These are phyloP conservation scores for Misgurnus mizolepis DNA, from an alignment of 2,113 vertebrate species.

Conservation along the genomic window DNA sequence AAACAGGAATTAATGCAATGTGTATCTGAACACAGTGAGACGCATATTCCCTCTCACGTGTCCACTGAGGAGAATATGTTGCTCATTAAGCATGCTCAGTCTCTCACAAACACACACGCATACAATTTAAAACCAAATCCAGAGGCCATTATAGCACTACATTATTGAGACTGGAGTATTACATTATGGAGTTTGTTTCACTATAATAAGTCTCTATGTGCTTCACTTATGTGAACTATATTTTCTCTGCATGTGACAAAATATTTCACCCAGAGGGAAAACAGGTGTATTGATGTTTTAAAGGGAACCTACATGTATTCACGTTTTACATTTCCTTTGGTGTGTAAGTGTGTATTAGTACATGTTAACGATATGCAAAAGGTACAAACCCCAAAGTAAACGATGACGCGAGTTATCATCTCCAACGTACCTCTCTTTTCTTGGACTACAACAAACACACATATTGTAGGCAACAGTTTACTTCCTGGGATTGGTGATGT, in stretches of 20 bases:
- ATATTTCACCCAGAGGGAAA: background rate
- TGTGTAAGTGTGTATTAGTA: no score
- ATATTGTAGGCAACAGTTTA: no score
- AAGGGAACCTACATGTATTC: background rate
- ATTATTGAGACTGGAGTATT: background rate
- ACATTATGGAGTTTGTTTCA: background rate
- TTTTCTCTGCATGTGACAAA: background rate
- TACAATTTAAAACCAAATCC: background rate
- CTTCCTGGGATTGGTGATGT: no score
- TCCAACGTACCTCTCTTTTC: no score
- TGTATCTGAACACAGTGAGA: conserved; percentile 5
- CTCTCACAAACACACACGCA: conserved; percentile 2
- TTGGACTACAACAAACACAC: no score
- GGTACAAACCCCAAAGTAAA: no score
- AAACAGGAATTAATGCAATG: conserved; percentile 12
- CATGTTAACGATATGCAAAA: no score
- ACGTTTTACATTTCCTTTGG: no score
- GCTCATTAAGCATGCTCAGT: conserved; percentile 8
- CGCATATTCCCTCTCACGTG: background rate
- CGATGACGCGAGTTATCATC: no score
- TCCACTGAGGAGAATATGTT: conserved; percentile 13
- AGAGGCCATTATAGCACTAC: conserved; percentile 3
- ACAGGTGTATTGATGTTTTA: background rate
- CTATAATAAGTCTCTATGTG: conserved; percentile 3
- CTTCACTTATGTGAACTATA: background rate